These are phyloP conservation scores for Ophraella communa DNA, from an alignment of 2,888 invertebrate species.

Conservation along the genomic window DNA sequence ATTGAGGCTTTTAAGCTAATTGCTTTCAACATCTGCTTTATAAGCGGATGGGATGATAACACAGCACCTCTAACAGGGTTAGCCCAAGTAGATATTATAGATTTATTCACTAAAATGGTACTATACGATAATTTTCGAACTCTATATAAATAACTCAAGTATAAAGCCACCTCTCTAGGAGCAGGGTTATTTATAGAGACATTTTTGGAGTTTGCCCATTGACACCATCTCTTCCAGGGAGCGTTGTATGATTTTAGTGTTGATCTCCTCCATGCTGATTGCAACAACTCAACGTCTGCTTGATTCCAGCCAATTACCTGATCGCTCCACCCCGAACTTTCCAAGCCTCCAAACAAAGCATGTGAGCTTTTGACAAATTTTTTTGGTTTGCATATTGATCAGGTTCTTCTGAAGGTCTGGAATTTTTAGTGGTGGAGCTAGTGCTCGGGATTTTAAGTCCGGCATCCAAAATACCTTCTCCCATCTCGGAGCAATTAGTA, in stretches of 20 bases:
- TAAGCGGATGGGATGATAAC: constrained; percentile 17
- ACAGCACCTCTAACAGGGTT: constrained; percentile 1
- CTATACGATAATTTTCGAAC: constrained; percentile 15
- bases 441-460: too few relatives aligned
- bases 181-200: constrained; percentile 7
- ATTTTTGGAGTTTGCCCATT: constrained; percentile 7
- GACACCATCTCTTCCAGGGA: constrained; percentile 23
- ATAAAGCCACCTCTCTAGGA: constrained; percentile 11
- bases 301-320: not conserved
- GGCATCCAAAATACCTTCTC: too few relatives aligned
- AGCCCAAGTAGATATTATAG: too few relatives aligned
- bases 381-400: not conserved
- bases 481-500: too few relatives aligned
- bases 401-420: not conserved
- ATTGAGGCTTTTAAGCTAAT: too few relatives aligned
- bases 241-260: constrained; percentile 18
- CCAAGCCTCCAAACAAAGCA: constrained; percentile 34
- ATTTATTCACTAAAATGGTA: constrained; percentile 21
- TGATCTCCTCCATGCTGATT: constrained; percentile 19
- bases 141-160: constrained; percentile 17
- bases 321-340: constrained; percentile 31
- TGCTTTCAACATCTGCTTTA: too few relatives aligned
- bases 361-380: constrained; percentile 6
- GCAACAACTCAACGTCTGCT: constrained; percentile 15
- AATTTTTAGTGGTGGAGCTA: too few relatives aligned